Evolutionary conservation across 2,797 vertebrate species (phyloP), one percentile per base, ranked within the genome.

Genomic region (Chelon labrosus): DNA sequence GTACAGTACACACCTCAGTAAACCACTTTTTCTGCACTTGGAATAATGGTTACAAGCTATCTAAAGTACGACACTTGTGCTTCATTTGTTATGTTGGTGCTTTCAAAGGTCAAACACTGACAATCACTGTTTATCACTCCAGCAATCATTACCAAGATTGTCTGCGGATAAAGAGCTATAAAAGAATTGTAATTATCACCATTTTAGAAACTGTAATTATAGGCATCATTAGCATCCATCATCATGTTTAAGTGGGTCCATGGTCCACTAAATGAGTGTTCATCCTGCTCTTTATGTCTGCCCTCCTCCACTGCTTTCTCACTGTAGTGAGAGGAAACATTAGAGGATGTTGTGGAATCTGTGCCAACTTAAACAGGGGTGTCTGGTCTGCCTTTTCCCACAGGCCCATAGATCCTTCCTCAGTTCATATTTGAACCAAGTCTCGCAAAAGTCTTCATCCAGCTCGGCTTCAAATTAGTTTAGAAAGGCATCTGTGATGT

Each of bases 311-410:
- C 79, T 25, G 35, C 57, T 77, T 74, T 75, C 74, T 85, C 77
- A 19, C 53, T 54, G 46, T 20, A 59, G 55, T 41, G 31, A 70
- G 67, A 74, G 56, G 73, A 83, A 75, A 70, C 55, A 47, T 74
- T 44, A 70, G 77, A 73, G 80, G 77, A 72, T 53, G 46, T 79
- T 84, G 75, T 77, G 76, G 73, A 85, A 63, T 82, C 83, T 58
- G 70, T 79, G 92, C 58, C 39, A 89, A 93, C 75, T 92, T 92
- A 92, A 96, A 93, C 93, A 89, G 86, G 88, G 51, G 88, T 92
- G 92, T 94, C 89, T 88, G 84, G 87, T 87, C 88, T 52, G 53
- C 80, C 85, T 83, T 89, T 87, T 86, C 73, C 90, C 88, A 76
- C 84, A 90, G 85, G 78, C 55, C 53, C 55, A 1, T 68, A 58